Percentiles rank a stretch among this genome's conserved stretches.
Conservation (phyloP, 2,113 vertebrate species). For the Pterocles burchelli region DNA sequence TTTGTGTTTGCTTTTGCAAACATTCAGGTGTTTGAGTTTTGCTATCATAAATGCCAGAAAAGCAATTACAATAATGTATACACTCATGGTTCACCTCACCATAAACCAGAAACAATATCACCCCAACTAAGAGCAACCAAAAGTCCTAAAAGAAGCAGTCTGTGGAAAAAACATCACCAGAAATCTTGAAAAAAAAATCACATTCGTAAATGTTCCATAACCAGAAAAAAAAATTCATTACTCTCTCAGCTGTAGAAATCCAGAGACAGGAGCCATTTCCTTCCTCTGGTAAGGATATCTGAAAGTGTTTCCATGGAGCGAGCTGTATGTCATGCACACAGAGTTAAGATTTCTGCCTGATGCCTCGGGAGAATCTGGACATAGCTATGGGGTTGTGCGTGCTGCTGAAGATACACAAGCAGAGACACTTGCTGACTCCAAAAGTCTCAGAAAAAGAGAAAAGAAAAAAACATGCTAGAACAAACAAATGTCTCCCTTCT, state of each 20-base stretch:
- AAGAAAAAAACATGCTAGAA: neutral
- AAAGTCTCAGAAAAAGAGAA: neutral
- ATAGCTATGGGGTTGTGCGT: neutral
- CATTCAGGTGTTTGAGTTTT: neutral
- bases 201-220: neutral
- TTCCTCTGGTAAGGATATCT: constrained; percentile 30
- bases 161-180: neutral
- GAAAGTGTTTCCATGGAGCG: constrained; percentile 10
- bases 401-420: neutral
- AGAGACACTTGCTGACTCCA: neutral
- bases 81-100: neutral
- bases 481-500: neutral
- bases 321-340: neutral
- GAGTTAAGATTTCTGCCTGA: constrained; percentile 18
- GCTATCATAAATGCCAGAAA: neutral
- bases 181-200: neutral
- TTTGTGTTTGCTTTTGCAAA: neutral
- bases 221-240: neutral
- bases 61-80: neutral
- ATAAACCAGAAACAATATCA: neutral
- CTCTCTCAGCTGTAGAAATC: neutral
- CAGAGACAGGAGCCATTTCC: constrained; percentile 23
- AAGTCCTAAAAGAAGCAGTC: neutral
- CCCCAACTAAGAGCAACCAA: neutral
- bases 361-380: neutral